phyloP scores from a whole-genome alignment of 2,113 vertebrate genomes.

The Daboia siamensis region DNA sequence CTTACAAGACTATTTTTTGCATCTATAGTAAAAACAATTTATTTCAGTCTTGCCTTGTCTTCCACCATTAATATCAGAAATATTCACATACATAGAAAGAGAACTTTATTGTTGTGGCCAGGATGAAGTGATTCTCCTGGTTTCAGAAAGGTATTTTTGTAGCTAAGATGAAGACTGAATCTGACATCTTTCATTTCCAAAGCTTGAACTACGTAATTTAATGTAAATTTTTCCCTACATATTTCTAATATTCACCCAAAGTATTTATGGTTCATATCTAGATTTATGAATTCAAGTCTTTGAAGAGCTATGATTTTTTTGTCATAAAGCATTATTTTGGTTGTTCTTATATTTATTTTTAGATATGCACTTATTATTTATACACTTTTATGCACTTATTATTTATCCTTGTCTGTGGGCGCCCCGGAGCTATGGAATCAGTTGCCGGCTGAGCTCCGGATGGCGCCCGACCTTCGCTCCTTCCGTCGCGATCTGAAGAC shows the following conservation, averaged over 20 bases:
- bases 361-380: background rate
- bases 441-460: too few species aligned
- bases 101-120: background rate
- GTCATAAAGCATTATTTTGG: background rate
- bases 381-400: too few species aligned
- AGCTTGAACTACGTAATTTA: background rate
- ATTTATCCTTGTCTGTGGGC: too few species aligned
- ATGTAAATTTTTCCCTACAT: background rate
- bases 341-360: background rate
- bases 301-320: background rate
- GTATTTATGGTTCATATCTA: background rate
- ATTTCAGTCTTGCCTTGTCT: background rate
- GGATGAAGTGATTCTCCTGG: background rate
- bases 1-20: background rate
- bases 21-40: background rate
- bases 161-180: background rate
- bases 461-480: too few species aligned
- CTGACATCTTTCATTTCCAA: background rate
- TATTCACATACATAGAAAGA: background rate
- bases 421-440: too few species aligned
- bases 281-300: background rate
- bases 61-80: background rate
- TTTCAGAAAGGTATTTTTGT: background rate
- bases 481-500: too few species aligned
- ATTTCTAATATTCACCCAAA: background rate